A percentile compares a stretch with the other conserved stretches of the same genome.
These are phyloP conservation scores for Notiomystis cincta DNA, from an alignment of 2,113 vertebrate species.

Conservation along the genomic window DNA sequence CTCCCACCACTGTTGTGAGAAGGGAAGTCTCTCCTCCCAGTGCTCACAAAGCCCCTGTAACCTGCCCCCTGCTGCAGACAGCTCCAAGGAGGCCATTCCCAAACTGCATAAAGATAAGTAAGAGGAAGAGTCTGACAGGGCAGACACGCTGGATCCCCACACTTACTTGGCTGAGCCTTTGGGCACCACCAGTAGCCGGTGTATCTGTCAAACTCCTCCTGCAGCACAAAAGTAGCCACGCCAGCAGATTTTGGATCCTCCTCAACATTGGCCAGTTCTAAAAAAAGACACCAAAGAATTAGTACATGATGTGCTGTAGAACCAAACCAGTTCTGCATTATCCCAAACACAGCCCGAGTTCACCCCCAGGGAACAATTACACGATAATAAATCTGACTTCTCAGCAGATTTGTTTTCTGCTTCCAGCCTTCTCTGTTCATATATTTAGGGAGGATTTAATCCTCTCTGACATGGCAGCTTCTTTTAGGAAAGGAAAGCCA, in stretches of 20 bases:
- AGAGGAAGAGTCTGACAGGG: too few species aligned
- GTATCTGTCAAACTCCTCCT: constrained; percentile 84
- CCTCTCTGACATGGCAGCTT: neutral
- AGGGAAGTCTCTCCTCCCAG: neutral
- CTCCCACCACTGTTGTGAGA: neutral
- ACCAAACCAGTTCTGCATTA: neutral
- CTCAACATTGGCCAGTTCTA: constrained; percentile 77
- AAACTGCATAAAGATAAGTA: neutral
- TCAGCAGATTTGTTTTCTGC: constrained; percentile 1
- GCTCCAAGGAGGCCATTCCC: neutral
- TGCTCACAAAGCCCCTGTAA: neutral
- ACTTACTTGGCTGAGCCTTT: constrained; percentile 73
- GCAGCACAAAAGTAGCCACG: constrained; percentile 81
- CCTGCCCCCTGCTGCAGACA: neutral
- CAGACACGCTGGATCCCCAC: neutral
- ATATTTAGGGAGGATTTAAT: neutral
- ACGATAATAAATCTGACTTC: neutral
- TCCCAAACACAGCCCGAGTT: neutral
- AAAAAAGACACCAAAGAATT: constrained; percentile 1
- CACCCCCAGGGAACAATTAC: neutral
- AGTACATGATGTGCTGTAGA: neutral
- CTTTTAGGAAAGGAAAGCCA: neutral
- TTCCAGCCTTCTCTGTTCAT: neutral
- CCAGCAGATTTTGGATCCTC: constrained; percentile 81
- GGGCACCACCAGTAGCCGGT: constrained; percentile 85